Conservation (phyloP, 1,140 invertebrate species). For the Zaprionus ghesquierei region DNA sequence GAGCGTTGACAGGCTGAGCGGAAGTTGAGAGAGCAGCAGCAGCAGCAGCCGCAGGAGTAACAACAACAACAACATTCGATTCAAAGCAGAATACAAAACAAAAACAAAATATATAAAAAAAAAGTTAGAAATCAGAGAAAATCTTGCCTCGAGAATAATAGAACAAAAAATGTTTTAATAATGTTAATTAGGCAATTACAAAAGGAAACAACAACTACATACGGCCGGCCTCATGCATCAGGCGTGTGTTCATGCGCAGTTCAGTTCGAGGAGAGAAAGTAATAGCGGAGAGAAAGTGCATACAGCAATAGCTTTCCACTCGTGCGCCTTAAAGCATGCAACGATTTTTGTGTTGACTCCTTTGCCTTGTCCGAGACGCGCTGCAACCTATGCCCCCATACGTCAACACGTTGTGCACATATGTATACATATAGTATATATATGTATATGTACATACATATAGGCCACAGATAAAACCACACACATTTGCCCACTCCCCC, state of each 20-base stretch:
- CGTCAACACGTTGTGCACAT: conserved; percentile 20
- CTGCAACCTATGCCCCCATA: no score
- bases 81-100: conserved; percentile 5
- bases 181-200: conserved; percentile 10
- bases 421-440: conserved; percentile 44
- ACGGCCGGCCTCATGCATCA: background rate
- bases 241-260: conserved; percentile 17
- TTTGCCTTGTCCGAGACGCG: conserved; percentile 17
- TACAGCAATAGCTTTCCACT: background rate
- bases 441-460: conserved; percentile 52
- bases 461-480: conserved; percentile 25
- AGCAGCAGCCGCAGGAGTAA: conserved; percentile 10
- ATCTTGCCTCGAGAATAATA: conserved; percentile 27
- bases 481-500: background rate
- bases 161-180: conserved; percentile 18
- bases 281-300: background rate
- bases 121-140: conserved; percentile 21
- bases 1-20: conserved; percentile 23
- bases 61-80: background rate
- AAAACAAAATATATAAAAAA: background rate
- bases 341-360: conserved; percentile 15
- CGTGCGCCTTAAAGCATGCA: conserved; percentile 31
- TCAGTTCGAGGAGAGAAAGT: conserved; percentile 5
- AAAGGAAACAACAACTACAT: background rate
- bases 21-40: conserved; percentile 37